Percentiles rank a stretch among this genome's conserved stretches.
Evolutionary conservation across 2,888 invertebrate species (phyloP).

Genomic region (Epinotia bilunana): DNA sequence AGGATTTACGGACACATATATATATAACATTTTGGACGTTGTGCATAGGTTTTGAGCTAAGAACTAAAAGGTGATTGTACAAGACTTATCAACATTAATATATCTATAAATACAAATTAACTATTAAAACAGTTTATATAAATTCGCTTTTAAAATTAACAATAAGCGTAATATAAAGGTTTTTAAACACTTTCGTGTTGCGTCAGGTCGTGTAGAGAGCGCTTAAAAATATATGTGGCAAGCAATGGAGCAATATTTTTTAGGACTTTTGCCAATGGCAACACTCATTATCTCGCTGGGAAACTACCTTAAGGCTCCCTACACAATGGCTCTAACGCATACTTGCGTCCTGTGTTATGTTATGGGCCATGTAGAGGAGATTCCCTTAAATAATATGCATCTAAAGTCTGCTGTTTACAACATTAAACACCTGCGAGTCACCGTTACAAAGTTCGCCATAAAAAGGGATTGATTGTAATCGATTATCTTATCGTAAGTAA

Average conservation of each 20-base stretch:
- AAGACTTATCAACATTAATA: constrained; percentile 17
- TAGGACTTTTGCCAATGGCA: not conserved
- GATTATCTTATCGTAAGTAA: not conserved
- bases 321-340: too few relatives aligned
- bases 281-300: not conserved
- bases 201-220: constrained; percentile 23
- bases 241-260: not conserved
- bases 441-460: not conserved
- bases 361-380: too few relatives aligned
- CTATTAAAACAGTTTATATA: constrained; percentile 24
- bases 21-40: constrained; percentile 29
- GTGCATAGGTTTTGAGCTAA: constrained; percentile 17
- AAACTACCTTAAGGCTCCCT: not conserved
- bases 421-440: not conserved
- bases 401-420: not conserved
- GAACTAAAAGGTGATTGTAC: not conserved
- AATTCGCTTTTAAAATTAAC: constrained; percentile 32
- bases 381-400: not conserved
- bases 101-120: constrained; percentile 14
- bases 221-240: constrained; percentile 27
- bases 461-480: not conserved
- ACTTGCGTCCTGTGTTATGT: too few relatives aligned
- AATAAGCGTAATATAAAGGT: constrained; percentile 20
- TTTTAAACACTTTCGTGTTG: not conserved
- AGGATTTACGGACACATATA: constrained; percentile 1